Evolutionary conservation across 2,113 vertebrate species (phyloP), one percentile per base, ranked within the genome.

Genomic region (Cacatua alba): DNA sequence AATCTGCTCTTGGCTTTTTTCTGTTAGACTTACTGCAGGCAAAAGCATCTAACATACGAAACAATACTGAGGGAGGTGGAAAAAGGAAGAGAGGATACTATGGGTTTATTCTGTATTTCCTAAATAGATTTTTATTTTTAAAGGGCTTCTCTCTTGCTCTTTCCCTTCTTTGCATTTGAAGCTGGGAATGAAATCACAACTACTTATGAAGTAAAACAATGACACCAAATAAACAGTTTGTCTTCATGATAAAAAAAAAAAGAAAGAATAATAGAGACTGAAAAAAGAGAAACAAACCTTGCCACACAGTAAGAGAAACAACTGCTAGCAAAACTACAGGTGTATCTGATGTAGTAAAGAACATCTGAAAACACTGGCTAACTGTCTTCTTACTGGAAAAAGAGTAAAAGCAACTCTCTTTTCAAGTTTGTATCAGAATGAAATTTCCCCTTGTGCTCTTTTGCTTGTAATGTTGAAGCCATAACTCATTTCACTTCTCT

Each of bases 221-320:
- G 24, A 49, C 14, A 71, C 17, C 31, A 76, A 78, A 70, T 43
- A 89, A 33, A 48, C 2, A 74, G 7, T 9, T n/a, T 17, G 3
- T 46, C 18, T 35, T 71, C 29, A 90, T 37, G 20, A n/a, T 55
- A 0, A 18, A n/a, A 49, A 11, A 37, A 37, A 39, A 39, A 21
- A n/a, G 11, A 31, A 44, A 21, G 4, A 17, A 49, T 1, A 63
- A 37, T 13, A 48, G 43, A 33, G 3, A 31, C 15, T 59, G 25
- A 7, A 62, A 62, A 62, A 62, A 62, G 3, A 23, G 0, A 62
- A 35, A 33, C 26, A 39, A 64, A 48, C 0, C 0, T 1, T 15
- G 79, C 15, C 11, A 52, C 20, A 64, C 7, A 68, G 24, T 31
- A 83, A 75, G 33, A 26, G 49, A 82, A 88, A 85, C 7, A 76